Evolutionary conservation across 2,797 vertebrate genomes (phyloP).

Genomic region (Okamejei kenojei): DNA sequence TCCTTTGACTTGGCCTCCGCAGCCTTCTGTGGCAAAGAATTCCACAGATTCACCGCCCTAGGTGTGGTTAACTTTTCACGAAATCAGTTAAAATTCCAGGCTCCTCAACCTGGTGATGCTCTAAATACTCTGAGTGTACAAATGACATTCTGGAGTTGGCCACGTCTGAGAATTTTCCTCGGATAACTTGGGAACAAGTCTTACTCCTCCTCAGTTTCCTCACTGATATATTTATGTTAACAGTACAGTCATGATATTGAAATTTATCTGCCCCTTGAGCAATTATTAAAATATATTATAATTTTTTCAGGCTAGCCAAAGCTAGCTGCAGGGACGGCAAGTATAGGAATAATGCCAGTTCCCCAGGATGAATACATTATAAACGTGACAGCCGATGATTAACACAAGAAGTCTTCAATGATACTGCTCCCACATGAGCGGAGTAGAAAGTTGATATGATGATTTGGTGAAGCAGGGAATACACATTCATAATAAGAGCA

Average conservation of each 20-base stretch:
- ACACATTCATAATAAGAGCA: not conserved
- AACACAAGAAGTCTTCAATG: constrained; percentile 11
- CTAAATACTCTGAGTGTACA: not conserved
- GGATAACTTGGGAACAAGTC: not conserved
- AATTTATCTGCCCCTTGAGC: not conserved
- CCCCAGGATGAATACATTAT: not conserved
- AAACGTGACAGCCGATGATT: not conserved
- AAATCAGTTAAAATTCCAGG: not conserved
- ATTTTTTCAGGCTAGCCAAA: not conserved
- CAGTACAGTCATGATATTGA: not conserved
- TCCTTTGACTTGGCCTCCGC: too few relatives aligned
- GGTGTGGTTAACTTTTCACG: not conserved
- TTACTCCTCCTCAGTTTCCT: not conserved
- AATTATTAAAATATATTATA: not conserved
- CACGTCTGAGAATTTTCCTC: not conserved
- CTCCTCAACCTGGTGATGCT: not conserved
- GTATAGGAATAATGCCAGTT: not conserved
- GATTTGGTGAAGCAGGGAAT: not conserved
- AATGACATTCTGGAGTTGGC: not conserved
- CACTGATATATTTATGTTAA: constrained; percentile 18
- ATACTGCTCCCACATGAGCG: not conserved
- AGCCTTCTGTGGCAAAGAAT: too few relatives aligned
- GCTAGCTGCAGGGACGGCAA: not conserved
- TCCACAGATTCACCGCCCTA: too few relatives aligned
- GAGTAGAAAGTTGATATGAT: not conserved